phyloP scores from a whole-genome alignment of 2,113 vertebrate species.

The Scortum barcoo region DNA sequence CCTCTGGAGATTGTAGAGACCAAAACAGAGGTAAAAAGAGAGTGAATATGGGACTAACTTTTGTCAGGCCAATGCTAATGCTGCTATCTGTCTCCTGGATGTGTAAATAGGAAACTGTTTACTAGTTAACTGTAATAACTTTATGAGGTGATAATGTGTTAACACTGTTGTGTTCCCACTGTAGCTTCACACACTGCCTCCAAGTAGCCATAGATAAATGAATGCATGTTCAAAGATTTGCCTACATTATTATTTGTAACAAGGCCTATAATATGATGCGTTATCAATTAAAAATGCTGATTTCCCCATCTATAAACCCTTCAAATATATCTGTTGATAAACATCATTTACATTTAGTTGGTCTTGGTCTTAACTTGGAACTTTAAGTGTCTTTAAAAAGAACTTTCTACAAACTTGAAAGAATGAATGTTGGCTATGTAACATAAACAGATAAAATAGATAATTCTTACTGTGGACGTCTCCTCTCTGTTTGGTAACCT shows the following conservation, averaged over 20 bases:
- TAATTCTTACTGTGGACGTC: constrained; percentile 96
- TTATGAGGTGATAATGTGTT: neutral
- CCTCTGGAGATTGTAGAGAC: neutral
- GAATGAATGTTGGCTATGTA: neutral
- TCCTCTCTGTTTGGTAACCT: constrained; percentile 92
- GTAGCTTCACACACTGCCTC: too few species aligned
- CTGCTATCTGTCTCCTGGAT: too few species aligned
- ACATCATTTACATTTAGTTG: neutral
- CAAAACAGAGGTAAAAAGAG: neutral
- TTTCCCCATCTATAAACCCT: neutral
- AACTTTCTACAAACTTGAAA: too few species aligned
- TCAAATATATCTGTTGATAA: neutral
- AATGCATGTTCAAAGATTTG: neutral
- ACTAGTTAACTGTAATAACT: neutral
- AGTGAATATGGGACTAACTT: neutral
- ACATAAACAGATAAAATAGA: neutral
- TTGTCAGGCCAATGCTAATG: too few species aligned
- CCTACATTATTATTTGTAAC: neutral
- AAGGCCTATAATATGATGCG: neutral
- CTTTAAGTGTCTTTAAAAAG: too few species aligned
- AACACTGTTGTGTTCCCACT: neutral
- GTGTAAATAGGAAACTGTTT: neutral
- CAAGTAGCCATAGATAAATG: neutral
- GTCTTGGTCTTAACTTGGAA: too few species aligned
- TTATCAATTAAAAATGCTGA: neutral